These are phyloP conservation scores for Cavia porcellus DNA, from an alignment of 2,113 vertebrate species.

Conservation along the genomic window DNA sequence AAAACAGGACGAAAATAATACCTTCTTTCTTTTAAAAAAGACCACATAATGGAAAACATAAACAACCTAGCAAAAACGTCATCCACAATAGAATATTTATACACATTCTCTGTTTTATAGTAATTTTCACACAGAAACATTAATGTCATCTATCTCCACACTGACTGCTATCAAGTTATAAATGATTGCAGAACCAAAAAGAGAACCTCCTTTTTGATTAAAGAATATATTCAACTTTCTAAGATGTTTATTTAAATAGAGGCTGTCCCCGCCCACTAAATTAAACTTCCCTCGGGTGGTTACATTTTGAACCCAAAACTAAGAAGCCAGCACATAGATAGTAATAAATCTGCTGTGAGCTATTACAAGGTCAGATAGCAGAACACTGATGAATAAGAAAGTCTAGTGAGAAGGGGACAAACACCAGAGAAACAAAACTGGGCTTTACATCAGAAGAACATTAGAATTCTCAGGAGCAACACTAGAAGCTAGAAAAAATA, in stretches of 20 bases:
- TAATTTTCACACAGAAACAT: constrained; percentile 45
- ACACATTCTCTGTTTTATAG: not conserved
- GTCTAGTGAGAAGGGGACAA: not conserved
- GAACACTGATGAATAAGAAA: not conserved
- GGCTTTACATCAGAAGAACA: not conserved
- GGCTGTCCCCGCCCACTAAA: not conserved
- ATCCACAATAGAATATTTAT: not conserved
- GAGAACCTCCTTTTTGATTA: not conserved
- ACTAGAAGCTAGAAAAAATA: not conserved
- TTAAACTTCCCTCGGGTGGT: not conserved
- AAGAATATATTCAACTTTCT: not conserved
- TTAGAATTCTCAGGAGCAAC: not conserved
- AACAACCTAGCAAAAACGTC: constrained; percentile 41
- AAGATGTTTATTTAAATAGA: not conserved
- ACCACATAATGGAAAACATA: constrained; percentile 53
- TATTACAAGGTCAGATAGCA: not conserved
- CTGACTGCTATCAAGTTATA: not conserved
- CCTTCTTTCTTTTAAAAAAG: constrained; percentile 59
- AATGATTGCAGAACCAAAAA: not conserved
- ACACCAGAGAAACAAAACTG: not conserved
- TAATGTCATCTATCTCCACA: constrained; percentile 19
- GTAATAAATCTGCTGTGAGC: not conserved
- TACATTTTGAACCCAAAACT: constrained; percentile 12
- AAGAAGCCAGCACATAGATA: not conserved
- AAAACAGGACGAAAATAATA: constrained; percentile 66